phyloP scores from a whole-genome alignment of 2,888 invertebrate genomes.

The Harpalus rufipes region DNA sequence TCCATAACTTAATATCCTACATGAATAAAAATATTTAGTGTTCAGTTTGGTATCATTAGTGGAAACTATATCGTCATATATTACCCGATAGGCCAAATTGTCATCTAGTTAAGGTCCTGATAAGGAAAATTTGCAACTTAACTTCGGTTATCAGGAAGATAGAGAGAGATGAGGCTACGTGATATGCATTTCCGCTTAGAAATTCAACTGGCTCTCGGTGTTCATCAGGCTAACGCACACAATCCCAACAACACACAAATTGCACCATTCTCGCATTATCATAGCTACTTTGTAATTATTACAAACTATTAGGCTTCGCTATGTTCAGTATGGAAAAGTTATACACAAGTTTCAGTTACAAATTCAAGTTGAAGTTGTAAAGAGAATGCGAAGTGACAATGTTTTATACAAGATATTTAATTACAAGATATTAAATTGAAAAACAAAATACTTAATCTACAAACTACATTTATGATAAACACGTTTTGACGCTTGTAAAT shows the following conservation, averaged over 20 bases:
- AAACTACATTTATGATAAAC: no score
- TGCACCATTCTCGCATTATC: slow-evolving; percentile 36
- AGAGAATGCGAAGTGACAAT: background rate
- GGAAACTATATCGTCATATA: slow-evolving; percentile 9
- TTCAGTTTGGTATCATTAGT: background rate
- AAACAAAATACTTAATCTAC: no score
- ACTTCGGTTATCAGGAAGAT: slow-evolving; percentile 45
- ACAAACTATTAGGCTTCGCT: background rate
- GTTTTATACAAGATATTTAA: background rate
- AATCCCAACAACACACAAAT: slow-evolving; percentile 35
- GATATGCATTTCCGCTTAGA: slow-evolving; percentile 41
- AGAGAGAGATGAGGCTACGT: slow-evolving; percentile 38
- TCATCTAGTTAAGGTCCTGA: slow-evolving; percentile 21
- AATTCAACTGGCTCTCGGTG: background rate
- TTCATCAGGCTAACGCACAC: slow-evolving; percentile 43
- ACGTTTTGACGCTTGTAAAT: no score
- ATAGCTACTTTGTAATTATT: slow-evolving; percentile 15
- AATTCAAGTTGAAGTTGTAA: background rate
- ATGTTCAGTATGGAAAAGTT: background rate
- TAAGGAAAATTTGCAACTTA: slow-evolving; percentile 40
- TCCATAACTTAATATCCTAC: no score
- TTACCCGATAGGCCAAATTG: slow-evolving; percentile 45
- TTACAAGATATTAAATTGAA: no score
- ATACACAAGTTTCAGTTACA: background rate
- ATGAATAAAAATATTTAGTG: background rate